Conservation (phyloP, 2,113 vertebrate species). For the Falcunculus frontatus region DNA sequence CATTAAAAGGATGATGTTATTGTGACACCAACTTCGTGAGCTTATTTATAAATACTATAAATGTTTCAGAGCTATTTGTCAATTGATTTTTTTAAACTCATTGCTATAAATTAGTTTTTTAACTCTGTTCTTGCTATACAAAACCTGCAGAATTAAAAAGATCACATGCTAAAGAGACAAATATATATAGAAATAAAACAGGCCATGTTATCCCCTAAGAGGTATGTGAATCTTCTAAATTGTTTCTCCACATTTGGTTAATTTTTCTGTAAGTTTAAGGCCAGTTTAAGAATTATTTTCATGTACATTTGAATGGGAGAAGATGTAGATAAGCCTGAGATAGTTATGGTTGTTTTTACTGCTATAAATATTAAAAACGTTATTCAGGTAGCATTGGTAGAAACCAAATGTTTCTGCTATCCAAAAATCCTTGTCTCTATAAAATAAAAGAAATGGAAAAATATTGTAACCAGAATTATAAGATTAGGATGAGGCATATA, state of each 20-base stretch:
- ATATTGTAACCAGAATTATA: neutral
- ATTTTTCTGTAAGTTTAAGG: neutral
- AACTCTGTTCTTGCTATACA: neutral
- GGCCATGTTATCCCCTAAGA: neutral
- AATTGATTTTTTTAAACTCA: neutral
- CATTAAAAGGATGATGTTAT: neutral
- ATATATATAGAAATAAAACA: neutral
- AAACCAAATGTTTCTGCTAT: neutral
- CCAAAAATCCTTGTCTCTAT: neutral
- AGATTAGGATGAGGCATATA: neutral
- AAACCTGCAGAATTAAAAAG: neutral
- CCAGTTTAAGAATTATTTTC: neutral
- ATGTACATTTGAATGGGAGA: neutral
- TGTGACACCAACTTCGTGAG: neutral
- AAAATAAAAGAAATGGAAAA: neutral
- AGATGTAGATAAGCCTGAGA: neutral
- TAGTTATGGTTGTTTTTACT: neutral
- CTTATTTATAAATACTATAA: neutral
- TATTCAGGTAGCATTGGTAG: neutral
- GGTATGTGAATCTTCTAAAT: neutral
- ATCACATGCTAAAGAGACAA: neutral
- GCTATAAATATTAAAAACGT: neutral
- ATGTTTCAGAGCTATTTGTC: neutral
- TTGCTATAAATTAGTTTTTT: neutral
- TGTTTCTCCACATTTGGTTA: neutral